Evolutionary conservation across 2,113 vertebrate species (phyloP).

Genomic region (Ptilonorhynchus violaceus): DNA sequence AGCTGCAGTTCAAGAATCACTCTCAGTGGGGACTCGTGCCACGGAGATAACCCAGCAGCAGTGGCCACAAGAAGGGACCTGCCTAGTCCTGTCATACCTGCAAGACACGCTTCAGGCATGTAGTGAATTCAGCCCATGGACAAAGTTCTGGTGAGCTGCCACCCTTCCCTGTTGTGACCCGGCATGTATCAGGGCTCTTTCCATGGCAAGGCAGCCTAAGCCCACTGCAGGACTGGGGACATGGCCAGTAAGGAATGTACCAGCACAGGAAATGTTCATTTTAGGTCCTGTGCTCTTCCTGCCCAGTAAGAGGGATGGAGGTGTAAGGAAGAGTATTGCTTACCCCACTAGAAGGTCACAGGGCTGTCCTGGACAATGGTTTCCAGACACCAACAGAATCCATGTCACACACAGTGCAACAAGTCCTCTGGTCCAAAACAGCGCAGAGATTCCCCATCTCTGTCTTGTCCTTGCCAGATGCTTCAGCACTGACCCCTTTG

Average conservation of each 20-base stretch:
- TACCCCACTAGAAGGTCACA: background rate
- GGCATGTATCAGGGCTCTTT: fast-evolving
- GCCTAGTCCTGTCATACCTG: background rate
- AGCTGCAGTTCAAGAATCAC: background rate
- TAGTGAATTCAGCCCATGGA: fast-evolving
- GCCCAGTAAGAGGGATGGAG: background rate
- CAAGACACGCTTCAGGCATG: fast-evolving
- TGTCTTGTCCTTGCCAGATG: background rate
- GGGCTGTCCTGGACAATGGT: background rate
- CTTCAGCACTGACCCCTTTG: background rate
- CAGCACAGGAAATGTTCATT: fast-evolving
- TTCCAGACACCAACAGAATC: background rate
- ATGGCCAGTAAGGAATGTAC: background rate
- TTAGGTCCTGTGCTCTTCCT: background rate
- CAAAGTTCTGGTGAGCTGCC: background rate
- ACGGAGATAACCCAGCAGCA: background rate
- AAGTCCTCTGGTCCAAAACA: background rate
- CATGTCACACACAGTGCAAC: background rate
- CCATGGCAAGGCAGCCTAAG: fast-evolving
- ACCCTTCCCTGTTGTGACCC: background rate
- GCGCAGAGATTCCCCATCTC: background rate
- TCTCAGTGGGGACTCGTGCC: background rate
- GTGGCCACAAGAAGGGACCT: background rate
- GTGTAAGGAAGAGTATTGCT: background rate
- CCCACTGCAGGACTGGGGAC: background rate